Percentiles rank a stretch among this genome's conserved stretches.
Conservation (phyloP, 2,797 vertebrate genomes). For the Gorsachius magnificus region DNA sequence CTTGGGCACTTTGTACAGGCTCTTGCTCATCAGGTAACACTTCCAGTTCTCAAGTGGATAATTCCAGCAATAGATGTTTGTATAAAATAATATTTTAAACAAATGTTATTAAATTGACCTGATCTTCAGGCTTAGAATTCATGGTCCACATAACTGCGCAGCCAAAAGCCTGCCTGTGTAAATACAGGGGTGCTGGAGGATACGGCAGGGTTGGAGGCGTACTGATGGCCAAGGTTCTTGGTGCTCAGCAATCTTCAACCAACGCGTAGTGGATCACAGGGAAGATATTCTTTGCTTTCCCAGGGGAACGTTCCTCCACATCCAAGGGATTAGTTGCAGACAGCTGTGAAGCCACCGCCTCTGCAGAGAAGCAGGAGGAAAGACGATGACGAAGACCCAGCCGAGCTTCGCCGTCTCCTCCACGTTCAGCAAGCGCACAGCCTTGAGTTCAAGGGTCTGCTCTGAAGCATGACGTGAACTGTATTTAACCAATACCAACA, state of each 20-base stretch:
- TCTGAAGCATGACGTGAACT: background rate
- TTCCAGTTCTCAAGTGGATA: background rate
- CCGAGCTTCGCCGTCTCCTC: background rate
- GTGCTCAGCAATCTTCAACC: background rate
- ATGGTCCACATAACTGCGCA: background rate
- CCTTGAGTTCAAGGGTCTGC: background rate
- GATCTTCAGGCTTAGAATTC: background rate
- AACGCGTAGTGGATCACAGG: background rate
- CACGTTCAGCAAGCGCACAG: background rate
- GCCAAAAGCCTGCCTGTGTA: background rate
- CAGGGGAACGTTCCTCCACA: background rate
- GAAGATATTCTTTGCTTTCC: background rate
- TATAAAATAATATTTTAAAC: background rate
- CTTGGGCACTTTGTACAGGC: background rate
- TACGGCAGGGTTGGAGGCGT: fast-evolving
- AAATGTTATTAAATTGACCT: background rate
- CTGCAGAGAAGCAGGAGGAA: background rate
- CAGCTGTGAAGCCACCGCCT: fast-evolving
- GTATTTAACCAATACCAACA: background rate
- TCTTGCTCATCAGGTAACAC: background rate
- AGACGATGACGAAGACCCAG: background rate
- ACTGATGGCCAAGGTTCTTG: fast-evolving
- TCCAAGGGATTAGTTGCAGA: background rate
- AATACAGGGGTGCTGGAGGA: background rate
- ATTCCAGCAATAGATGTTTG: background rate